Evolutionary conservation across 2,113 vertebrate genomes (phyloP).

Genomic region (Tinamus guttatus): DNA sequence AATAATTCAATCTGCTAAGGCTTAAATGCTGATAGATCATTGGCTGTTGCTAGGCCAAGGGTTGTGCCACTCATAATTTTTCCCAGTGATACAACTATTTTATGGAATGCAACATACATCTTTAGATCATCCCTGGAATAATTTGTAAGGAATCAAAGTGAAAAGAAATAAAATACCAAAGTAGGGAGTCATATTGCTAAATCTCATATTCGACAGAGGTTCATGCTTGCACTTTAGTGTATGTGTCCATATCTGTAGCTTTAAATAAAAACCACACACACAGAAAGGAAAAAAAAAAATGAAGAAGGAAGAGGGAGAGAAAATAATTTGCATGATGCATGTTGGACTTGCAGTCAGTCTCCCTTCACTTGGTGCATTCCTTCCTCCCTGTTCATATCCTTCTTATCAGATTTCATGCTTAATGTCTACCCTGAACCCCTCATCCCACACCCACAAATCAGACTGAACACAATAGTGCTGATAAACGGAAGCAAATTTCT

Average conservation of each 20-base stretch:
- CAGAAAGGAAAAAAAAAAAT: neutral
- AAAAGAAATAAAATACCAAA: conserved; percentile 77
- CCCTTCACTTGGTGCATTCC: conserved; percentile 79
- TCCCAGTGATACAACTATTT: conserved; percentile 46
- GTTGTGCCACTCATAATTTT: conserved; percentile 66
- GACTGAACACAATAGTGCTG: conserved; percentile 86
- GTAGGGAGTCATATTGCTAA: conserved; percentile 44
- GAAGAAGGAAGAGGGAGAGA: neutral
- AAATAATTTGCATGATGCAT: conserved; percentile 79
- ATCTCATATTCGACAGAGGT: conserved; percentile 54
- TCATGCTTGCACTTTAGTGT: neutral
- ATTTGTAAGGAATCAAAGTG: conserved; percentile 73
- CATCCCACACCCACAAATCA: conserved; percentile 54
- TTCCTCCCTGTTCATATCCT: conserved; percentile 82
- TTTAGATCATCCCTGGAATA: conserved; percentile 68
- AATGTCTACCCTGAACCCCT: conserved; percentile 78
- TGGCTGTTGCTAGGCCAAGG: conserved; percentile 51
- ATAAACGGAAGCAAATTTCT: conserved; percentile 94
- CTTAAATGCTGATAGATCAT: conserved; percentile 66
- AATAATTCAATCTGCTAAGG: conserved; percentile 66
- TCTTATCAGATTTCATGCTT: conserved; percentile 91
- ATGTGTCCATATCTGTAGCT: neutral
- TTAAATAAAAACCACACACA: conserved; percentile 35
- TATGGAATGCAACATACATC: conserved; percentile 65
- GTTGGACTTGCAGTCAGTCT: conserved; percentile 76